phyloP scores from a whole-genome alignment of 2,113 vertebrate species.

The Typhlomys cinereus region DNA sequence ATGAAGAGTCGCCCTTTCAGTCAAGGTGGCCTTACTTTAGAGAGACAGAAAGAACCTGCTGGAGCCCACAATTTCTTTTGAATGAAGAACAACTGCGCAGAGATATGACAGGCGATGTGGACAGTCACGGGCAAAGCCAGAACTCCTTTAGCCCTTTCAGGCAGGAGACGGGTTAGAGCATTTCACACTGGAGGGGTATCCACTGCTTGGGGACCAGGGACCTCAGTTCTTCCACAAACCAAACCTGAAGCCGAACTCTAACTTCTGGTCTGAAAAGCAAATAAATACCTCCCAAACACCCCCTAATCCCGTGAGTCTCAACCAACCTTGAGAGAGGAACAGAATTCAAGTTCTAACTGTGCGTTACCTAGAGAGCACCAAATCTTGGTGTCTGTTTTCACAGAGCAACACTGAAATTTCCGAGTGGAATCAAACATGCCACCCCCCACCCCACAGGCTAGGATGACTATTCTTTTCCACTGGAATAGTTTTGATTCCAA shows the following conservation, averaged over 20 bases:
- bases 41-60: background rate
- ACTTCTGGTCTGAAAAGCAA: constrained; percentile 36
- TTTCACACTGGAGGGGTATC: background rate
- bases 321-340: background rate
- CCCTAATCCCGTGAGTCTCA: background rate
- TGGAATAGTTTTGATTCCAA: constrained; percentile 46
- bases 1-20: background rate
- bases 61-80: background rate
- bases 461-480: constrained; percentile 53
- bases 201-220: background rate
- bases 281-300: background rate
- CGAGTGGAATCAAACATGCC: constrained; percentile 30
- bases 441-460: constrained; percentile 29
- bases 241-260: constrained; percentile 19
- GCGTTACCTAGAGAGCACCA: background rate
- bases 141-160: background rate
- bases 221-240: background rate
- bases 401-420: constrained; percentile 21
- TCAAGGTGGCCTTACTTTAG: background rate
- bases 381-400: background rate
- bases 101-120: background rate
- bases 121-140: background rate
- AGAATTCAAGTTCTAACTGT: background rate
- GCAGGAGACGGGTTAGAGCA: background rate
- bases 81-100: background rate